These are phyloP conservation scores for Drosophila pruinosa DNA, from an alignment of 1,140 invertebrate species.

Conservation along the genomic window DNA sequence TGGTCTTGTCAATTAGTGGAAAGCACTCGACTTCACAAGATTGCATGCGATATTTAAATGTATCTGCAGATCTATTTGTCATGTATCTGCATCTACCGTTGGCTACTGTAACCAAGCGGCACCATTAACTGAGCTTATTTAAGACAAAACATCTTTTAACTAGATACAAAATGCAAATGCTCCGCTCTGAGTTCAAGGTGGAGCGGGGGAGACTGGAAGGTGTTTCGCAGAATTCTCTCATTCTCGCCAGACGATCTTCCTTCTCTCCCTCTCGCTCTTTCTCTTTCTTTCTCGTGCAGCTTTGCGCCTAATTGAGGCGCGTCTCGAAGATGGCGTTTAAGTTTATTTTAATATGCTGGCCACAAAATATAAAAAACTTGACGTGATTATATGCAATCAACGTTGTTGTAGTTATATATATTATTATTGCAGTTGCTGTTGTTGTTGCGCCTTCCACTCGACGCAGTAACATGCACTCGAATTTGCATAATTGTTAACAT, in stretches of 20 bases:
- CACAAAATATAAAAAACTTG: conserved; percentile 49
- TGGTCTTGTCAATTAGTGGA: conserved; percentile 75
- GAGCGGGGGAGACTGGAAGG: conserved; percentile 11
- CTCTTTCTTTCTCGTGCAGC: too few species aligned
- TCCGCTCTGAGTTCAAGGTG: neutral
- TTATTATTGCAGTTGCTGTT: conserved; percentile 11
- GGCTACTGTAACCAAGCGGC: neutral
- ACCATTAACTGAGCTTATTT: conserved; percentile 23
- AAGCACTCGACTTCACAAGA: conserved; percentile 62
- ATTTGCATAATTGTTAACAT: conserved; percentile 81
- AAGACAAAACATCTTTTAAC: conserved; percentile 26
- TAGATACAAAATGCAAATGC: conserved; percentile 30
- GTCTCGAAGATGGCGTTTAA: conserved; percentile 68
- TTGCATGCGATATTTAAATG: conserved; percentile 64
- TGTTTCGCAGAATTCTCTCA: conserved; percentile 64
- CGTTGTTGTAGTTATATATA: conserved; percentile 21
- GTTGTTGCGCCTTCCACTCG: conserved; percentile 33
- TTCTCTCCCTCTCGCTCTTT: too few species aligned
- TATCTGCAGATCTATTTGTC: neutral
- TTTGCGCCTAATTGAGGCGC: conserved; percentile 42
- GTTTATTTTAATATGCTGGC: conserved; percentile 65
- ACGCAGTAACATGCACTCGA: conserved; percentile 67
- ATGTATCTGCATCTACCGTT: neutral
- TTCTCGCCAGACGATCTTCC: conserved; percentile 52
- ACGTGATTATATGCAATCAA: conserved; percentile 77